These are phyloP conservation scores for Petaurus breviceps DNA, from an alignment of 2,113 vertebrate genomes.

Conservation along the genomic window DNA sequence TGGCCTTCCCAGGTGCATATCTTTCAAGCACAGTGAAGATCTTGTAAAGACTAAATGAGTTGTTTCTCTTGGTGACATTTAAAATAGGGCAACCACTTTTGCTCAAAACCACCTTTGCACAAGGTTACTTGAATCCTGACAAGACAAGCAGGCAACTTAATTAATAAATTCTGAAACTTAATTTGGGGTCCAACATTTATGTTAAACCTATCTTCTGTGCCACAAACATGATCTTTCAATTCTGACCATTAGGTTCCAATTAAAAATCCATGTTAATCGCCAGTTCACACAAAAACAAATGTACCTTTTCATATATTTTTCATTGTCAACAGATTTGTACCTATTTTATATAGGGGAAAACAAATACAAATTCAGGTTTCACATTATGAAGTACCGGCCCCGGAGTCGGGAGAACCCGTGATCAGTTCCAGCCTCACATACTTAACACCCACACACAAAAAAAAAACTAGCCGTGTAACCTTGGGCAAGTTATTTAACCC, in stretches of 20 bases:
- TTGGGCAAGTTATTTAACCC: no score
- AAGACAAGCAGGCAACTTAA: conserved; percentile 34
- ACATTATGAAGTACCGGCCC: no score
- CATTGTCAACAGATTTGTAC: neutral
- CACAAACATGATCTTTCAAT: conserved; percentile 43
- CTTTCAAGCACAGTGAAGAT: conserved; percentile 43
- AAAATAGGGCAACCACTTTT: conserved; percentile 1
- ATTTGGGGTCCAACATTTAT: conserved; percentile 52
- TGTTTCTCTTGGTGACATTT: conserved; percentile 40
- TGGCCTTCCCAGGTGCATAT: neutral
- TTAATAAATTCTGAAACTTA: conserved; percentile 66
- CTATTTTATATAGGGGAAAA: neutral
- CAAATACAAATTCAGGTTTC: neutral
- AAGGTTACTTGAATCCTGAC: conserved; percentile 57
- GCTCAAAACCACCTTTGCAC: conserved; percentile 19
- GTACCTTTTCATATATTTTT: neutral
- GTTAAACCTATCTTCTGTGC: conserved; percentile 11
- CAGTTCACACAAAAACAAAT: neutral
- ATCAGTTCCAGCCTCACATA: no score
- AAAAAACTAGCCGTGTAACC: no score
- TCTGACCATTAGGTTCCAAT: neutral
- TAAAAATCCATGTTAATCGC: rapidly evolving
- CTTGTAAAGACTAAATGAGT: conserved; percentile 17
- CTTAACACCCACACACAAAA: no score
- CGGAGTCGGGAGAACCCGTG: no score